Base-by-base conservation (phyloP, 2,113 vertebrate species). In the Prochilodus magdalenae region DNA sequence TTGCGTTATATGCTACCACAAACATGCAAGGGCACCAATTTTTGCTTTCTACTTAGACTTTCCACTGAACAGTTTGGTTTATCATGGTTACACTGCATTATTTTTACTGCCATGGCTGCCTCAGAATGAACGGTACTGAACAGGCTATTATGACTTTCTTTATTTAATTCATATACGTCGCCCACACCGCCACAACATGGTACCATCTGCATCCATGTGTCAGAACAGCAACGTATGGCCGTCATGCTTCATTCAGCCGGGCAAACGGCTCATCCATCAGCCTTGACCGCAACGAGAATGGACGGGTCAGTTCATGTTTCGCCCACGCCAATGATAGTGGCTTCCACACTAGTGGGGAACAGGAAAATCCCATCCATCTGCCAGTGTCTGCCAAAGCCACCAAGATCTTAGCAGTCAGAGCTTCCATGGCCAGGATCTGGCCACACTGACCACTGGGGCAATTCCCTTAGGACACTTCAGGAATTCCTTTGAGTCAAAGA, bases 301-400 rank as follows among this genome's bases (percentile, higher is more conserved):
- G 75, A 77, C 49, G 29, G 77, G 69, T 80, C 74, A 59, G 71
- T 75, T 82, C 75, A 71, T 75, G 62, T 83, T 83, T 80, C 49
- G 33, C 24, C 47, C n/a, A 20, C n/a, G 13, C 29, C 27, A 13
- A 29, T 75, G 24, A 75, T 15, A 5, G 60, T 22, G 29, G 47
- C 62, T 67, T 63, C 49, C 79, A 80, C 36, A n/a, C 55, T 66
- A 53, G 53, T 2, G 13, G 30, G 15, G 24, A 79, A 62, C 18
- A 70, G 81, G 77, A 86, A 83, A 86, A 77, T 81, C 59, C 77
- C 77, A 81, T 69, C 24, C 51, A 77, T 81, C 85, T 77, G 69
- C 79, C 81, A 82, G 59, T 36, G 1, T 69, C 47, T 79, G 49
- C 70, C 53, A 59, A 79, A 72, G 66, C 60, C 69, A 70, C 49